phyloP scores from a whole-genome alignment of 1,140 invertebrate genomes.

The Archegozetes longisetosus region DNA sequence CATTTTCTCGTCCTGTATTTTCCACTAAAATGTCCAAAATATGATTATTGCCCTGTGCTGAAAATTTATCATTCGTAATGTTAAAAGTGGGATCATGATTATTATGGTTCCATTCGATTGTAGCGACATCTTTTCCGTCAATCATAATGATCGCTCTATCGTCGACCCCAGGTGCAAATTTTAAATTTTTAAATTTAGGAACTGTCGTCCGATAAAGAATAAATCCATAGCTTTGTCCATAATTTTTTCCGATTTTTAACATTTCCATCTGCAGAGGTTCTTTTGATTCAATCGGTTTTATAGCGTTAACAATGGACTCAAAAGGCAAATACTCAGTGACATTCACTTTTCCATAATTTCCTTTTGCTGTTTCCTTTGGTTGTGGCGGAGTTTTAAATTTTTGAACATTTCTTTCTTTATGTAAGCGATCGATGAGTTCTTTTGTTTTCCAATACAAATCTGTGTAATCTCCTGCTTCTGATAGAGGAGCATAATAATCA shows the following conservation, averaged over 20 bases:
- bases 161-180: too few relatives aligned
- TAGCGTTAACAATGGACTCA: neutral
- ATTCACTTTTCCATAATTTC: neutral
- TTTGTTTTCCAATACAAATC: neutral
- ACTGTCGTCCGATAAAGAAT: slow-evolving; percentile 1
- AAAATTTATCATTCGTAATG: too few relatives aligned
- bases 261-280: slow-evolving; percentile 6
- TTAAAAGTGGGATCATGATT: too few relatives aligned
- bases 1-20: slow-evolving; percentile 19
- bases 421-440: neutral
- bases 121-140: too few relatives aligned
- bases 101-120: too few relatives aligned
- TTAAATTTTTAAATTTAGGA: neutral
- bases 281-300: neutral
- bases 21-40: too few relatives aligned
- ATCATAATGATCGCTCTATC: too few relatives aligned
- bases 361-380: neutral
- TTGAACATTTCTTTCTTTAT: neutral
- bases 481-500: slow-evolving; percentile 36
- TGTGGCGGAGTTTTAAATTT: neutral
- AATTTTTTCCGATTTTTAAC: neutral
- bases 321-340: neutral
- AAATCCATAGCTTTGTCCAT: slow-evolving; percentile 7
- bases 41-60: too few relatives aligned
- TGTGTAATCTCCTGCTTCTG: slow-evolving; percentile 25